Base-by-base conservation (phyloP, 2,113 vertebrate genomes). In the Vimba vimba region DNA sequence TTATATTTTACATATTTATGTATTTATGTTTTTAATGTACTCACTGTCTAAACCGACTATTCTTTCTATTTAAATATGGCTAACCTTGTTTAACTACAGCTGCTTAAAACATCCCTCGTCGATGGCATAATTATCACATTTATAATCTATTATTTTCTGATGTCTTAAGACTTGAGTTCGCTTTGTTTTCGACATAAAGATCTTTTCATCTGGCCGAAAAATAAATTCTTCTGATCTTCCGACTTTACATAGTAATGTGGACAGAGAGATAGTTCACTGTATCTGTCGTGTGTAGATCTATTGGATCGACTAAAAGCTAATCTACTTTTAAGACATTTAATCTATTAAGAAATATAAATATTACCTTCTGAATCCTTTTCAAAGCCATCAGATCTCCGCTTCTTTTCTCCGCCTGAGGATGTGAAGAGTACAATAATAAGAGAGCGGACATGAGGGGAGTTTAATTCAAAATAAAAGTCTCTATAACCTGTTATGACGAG, bases 291-390 rank as follows among this genome's bases (percentile, higher is more conserved):
- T 19, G 30, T 25, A 78, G 25, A 78, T 85, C 25, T 47, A 17
- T 39, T 66, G 59, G 23, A 33, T 68, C 21, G 4, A 4, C 43
- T 55, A 47, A 33, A 69, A 27, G 15, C 50, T 27, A 19, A 13
- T 13, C 21, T 45, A n/a, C 45, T 27, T 62, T 62, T 12, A 64
- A 55, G 45, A 82, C 25, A 69, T 82, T 13, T 52, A 43, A 17
- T 52, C 1, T 17, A 39, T 27, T 57, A 80, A 57, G 10, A 79
- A 62, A 86, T 82, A 39, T 23, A 25, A 50, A 57, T 17, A 79
- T 68, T 87, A 89, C 88, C 88, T 89, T 89, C 83, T 89, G 88
- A 25, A 89, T 89, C 68, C 88, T 85, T 87, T 89, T 89, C 88
- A 87, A 76, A 85, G 88, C 88, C 88, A 89, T 89, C 73, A 87